Conservation (phyloP, 1,140 invertebrate genomes). For the Epicauta chinensis region DNA sequence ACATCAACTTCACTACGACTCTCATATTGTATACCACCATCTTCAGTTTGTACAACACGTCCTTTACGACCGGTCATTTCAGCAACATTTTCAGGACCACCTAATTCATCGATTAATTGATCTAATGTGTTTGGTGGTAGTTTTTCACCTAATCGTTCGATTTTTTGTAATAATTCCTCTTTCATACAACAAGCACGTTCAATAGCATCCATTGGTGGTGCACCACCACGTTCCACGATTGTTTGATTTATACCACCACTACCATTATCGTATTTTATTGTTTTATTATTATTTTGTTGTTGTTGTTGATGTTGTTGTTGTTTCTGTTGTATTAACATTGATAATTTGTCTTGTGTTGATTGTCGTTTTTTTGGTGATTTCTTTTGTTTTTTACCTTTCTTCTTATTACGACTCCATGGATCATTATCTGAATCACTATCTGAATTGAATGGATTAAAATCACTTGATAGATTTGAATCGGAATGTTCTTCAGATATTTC, state of each 20-base stretch:
- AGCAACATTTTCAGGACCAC: constrained; percentile 95
- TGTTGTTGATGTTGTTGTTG: too few relatives aligned
- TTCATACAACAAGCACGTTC: constrained; percentile 88
- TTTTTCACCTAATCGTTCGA: constrained; percentile 81
- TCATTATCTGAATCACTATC: constrained; percentile 80
- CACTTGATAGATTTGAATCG: constrained; percentile 64
- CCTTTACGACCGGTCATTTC: constrained; percentile 72
- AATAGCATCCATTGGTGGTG: constrained; percentile 72
- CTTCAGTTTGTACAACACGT: constrained; percentile 87
- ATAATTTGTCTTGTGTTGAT: constrained; percentile 72
- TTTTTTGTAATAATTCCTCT: constrained; percentile 77
- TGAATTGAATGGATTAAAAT: constrained; percentile 83
- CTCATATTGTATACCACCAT: constrained; percentile 89
- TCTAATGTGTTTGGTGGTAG: constrained; percentile 98
- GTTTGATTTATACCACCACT: too few relatives aligned
- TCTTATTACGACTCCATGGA: constrained; percentile 77
- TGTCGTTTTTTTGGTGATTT: constrained; percentile 58
- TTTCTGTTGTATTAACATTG: constrained; percentile 49
- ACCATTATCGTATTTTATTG: constrained; percentile 33
- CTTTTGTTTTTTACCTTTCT: constrained; percentile 63
- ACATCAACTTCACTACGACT: constrained; percentile 91
- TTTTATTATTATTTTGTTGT: constrained; percentile 47
- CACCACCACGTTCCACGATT: too few relatives aligned
- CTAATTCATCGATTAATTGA: constrained; percentile 96
- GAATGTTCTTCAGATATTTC: constrained; percentile 56